Percentiles rank a stretch among this genome's conserved stretches.
These are phyloP conservation scores for Drosophila bunnanda DNA, from an alignment of 2,888 invertebrate species.

Conservation along the genomic window DNA sequence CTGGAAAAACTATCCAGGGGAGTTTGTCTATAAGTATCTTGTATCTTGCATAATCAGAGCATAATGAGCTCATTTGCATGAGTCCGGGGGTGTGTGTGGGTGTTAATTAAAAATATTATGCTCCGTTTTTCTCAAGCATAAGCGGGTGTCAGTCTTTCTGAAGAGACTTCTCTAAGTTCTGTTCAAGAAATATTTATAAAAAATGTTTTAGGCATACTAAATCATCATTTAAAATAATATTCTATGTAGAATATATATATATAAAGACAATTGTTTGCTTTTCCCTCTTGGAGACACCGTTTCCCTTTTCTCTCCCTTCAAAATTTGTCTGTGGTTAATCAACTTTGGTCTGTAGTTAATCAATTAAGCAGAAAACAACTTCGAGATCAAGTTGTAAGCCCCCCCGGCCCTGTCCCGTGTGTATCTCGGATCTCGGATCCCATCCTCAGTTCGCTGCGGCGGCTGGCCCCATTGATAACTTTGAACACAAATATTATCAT, in stretches of 20 bases:
- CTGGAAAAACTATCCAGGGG: constrained; percentile 52
- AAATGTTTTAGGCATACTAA: not conserved
- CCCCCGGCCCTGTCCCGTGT: not conserved
- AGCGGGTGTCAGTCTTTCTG: not conserved
- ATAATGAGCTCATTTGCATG: constrained; percentile 73
- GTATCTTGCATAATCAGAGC: constrained; percentile 64
- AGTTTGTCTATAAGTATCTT: constrained; percentile 21
- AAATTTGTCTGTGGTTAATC: constrained; percentile 12
- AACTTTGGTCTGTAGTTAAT: constrained; percentile 15
- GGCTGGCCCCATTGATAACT: constrained; percentile 75
- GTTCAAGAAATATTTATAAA: not conserved
- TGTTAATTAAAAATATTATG: constrained; percentile 45
- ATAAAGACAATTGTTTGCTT: not conserved
- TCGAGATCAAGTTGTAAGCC: constrained; percentile 35
- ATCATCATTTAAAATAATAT: not conserved
- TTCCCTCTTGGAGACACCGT: not conserved
- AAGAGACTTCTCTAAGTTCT: not conserved
- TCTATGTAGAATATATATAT: not conserved
- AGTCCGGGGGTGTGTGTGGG: constrained; percentile 24
- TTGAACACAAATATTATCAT: constrained; percentile 78
- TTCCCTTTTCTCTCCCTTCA: not conserved
- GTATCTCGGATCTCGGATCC: constrained; percentile 40
- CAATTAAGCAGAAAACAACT: constrained; percentile 39
- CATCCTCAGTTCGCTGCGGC: constrained; percentile 40
- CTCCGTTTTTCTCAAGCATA: constrained; percentile 19